Evolutionary conservation across 2,113 vertebrate species (phyloP).

Genomic region (Rattus norvegicus): DNA sequence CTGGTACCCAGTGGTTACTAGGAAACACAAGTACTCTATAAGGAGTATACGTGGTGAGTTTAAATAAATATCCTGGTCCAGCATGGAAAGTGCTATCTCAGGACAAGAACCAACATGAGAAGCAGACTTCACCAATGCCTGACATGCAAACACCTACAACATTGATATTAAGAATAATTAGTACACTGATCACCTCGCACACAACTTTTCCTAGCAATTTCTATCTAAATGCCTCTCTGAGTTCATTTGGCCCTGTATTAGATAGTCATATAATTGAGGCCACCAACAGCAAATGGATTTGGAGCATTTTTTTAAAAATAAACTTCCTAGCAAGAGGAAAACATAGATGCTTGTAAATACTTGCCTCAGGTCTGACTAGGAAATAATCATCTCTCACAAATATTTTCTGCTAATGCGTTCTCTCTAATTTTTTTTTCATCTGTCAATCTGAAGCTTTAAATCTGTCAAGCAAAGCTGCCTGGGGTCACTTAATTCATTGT

Average conservation of each 20-base stretch:
- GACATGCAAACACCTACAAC: neutral
- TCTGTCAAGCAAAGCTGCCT: constrained; percentile 43
- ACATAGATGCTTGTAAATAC: neutral
- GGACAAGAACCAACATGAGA: neutral
- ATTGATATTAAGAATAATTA: neutral
- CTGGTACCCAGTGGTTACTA: neutral
- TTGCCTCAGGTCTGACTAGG: neutral
- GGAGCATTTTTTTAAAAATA: neutral
- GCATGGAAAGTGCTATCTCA: neutral
- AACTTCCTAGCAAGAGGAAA: neutral
- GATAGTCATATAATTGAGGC: neutral
- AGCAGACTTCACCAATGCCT: neutral
- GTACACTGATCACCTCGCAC: neutral
- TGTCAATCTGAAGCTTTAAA: neutral
- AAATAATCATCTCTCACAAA: constrained; percentile 30
- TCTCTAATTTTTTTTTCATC: neutral
- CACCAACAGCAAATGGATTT: neutral
- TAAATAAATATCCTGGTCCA: neutral
- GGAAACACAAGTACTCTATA: neutral
- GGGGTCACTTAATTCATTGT: neutral
- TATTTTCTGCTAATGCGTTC: neutral
- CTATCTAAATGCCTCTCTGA: neutral
- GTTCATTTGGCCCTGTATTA: neutral
- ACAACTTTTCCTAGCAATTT: neutral
- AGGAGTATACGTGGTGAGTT: neutral